A percentile compares a stretch with the other conserved stretches of the same genome.
Evolutionary conservation across 1,140 invertebrate species (phyloP).

Genomic region (Panagrolaimus sp.): DNA sequence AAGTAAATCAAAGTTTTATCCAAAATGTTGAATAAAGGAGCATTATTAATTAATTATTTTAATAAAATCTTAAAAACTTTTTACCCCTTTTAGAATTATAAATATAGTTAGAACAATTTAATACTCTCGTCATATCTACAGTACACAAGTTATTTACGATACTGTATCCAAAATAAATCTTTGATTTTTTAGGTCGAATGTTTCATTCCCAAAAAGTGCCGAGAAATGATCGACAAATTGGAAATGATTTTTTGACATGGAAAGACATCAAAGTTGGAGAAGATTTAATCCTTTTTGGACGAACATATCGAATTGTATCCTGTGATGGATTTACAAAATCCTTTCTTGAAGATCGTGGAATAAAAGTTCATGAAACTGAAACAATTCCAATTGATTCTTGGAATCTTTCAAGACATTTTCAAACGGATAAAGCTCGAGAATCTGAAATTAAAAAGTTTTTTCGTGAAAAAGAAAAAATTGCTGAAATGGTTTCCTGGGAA

Average conservation of each 20-base stretch:
- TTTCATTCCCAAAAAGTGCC: constrained; percentile 37
- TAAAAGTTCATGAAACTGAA: constrained; percentile 21
- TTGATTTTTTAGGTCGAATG: constrained; percentile 16
- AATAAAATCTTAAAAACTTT: constrained; percentile 14
- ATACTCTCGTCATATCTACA: too few relatives aligned
- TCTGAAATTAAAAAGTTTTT: neutral
- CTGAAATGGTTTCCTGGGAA: constrained; percentile 29
- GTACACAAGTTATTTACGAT: too few relatives aligned
- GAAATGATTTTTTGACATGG: constrained; percentile 32
- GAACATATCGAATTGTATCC: constrained; percentile 32
- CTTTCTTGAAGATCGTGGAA: constrained; percentile 35
- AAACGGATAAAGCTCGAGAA: constrained; percentile 21
- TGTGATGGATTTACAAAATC: constrained; percentile 40
- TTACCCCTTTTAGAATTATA: neutral
- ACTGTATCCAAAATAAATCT: too few relatives aligned
- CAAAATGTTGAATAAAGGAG: too few relatives aligned
- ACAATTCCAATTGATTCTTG: constrained; percentile 36
- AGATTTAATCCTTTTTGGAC: constrained; percentile 32
- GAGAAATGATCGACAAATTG: constrained; percentile 18
- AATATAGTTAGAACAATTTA: neutral
- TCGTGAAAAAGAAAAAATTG: neutral
- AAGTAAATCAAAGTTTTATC: too few relatives aligned
- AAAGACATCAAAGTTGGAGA: constrained; percentile 34
- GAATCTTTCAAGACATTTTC: constrained; percentile 29
- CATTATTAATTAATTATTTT: too few relatives aligned